Evolutionary conservation across 2,888 invertebrate species (phyloP), one percentile per base, ranked within the genome.

Genomic region (Agrotis segetum): DNA sequence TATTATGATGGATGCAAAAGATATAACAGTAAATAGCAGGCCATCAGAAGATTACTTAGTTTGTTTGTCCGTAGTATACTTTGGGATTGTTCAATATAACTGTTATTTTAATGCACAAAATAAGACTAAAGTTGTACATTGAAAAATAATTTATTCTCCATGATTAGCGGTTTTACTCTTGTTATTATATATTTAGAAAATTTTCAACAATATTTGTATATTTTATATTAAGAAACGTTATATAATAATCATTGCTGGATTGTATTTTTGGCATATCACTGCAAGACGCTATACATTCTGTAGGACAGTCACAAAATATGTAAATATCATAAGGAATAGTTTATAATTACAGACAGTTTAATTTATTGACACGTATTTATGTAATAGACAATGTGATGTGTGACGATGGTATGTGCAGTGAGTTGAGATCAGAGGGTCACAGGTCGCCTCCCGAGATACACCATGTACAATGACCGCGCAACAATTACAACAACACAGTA

Each of bases 171-270:
- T 91, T 93, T 87, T 95, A 92, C 88, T 93, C 88, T 92, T 89
- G 91, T 93, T 94, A 96, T 93, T 95, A 96, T 93, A 95, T 95
- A 95, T 95, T 95, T 95, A 95, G 95, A 95, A 96, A 96, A 95
- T 90, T 85, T 94, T 95, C 95, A 96, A 96, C 96, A 96, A 95
- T 95, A 93, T 93, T 95, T 95, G 95, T 96, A 95, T 95, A 95
- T 90, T 92, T 93, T 91, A 93, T 93, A 93, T 92, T 95, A 94
- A 92, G 96, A 96, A 95, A 95, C 92, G 85, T 93, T 92, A 90
- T 90, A 93, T 91, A 92, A 92, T 93, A 93, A 93, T 93, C 91
- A 94, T 95, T 92, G 95, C 92, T 95, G 95, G 92, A 93, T 93
- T 94, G 91, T 92, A 92, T 91, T 92, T 95, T 95, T 96, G 96